Evolutionary conservation across 2,888 invertebrate species (phyloP).

Genomic region (Eilema sororculum): DNA sequence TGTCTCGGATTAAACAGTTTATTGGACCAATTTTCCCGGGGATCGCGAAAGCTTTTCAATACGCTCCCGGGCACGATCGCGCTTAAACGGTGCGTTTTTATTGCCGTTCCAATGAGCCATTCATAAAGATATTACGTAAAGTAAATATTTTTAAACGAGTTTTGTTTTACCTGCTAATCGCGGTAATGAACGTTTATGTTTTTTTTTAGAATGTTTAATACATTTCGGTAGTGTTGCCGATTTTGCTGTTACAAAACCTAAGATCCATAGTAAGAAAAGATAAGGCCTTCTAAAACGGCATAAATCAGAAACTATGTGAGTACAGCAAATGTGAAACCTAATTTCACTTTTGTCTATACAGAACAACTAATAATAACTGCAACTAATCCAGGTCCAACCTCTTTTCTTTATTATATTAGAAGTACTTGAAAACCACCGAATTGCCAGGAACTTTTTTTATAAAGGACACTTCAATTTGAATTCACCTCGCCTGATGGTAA

Average conservation of each 20-base stretch:
- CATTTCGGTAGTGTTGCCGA: not conserved
- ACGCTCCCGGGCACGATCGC: constrained; percentile 34
- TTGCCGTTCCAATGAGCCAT: constrained; percentile 30
- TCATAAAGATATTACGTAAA: constrained; percentile 19
- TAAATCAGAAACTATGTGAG: no score
- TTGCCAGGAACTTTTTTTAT: no score
- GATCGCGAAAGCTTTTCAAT: constrained; percentile 35
- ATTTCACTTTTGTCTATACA: not conserved
- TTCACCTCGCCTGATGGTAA: no score
- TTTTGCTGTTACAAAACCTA: no score
- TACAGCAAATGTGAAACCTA: not conserved
- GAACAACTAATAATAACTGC: no score
- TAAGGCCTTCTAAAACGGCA: no score
- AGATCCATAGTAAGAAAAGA: no score
- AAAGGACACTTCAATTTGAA: no score
- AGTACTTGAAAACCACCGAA: no score
- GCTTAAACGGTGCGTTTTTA: constrained; percentile 31
- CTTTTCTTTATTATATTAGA: no score
- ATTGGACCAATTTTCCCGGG: constrained; percentile 37
- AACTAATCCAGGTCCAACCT: no score
- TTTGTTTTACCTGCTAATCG: constrained; percentile 12
- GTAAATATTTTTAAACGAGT: constrained; percentile 15
- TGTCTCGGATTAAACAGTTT: constrained; percentile 29
- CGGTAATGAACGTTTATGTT: not conserved
- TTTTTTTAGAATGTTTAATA: not conserved